Evolutionary conservation across 2,888 invertebrate species (phyloP), one percentile per base, ranked within the genome.

Genomic region (Dermolepida albohirtum): DNA sequence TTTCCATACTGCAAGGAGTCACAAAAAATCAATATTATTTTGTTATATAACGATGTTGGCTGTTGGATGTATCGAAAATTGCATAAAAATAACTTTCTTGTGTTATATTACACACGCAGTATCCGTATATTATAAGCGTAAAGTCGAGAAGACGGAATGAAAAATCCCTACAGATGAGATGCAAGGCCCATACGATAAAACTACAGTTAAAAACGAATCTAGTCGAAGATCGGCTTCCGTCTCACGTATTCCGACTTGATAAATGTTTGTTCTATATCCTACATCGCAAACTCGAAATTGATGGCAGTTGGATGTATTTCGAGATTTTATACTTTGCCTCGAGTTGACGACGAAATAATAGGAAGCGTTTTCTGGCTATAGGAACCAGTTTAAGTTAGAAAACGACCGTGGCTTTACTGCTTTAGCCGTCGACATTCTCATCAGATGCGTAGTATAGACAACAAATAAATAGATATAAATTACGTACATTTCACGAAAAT

Each of bases 131-230:
- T 47, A 59, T 64, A 52, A 64, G 51, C 64, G 59, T 44, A 52
- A 64, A 51, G 64, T 51, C 52, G 47, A 59, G 47, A 47, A 59
- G 59, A 59, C 47, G 47, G 59, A 59, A 59, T 59, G 59, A 59
- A 47, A 59, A 59, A 59, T 59, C 59, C 59, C 16, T 47, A 59
- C 59, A 47, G 59, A 59, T 59, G 59, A 59, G 59, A 59, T 47
- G 59, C 59, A 47, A 47, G 52, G 41, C 43, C 49, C 22, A 34
- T 39, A 39, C 57, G 66, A 66, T 66, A 66, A 66, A 66, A 66
- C 57, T 59, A 66, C 55, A 66, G 59, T 66, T 66, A 66, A 66
- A 66, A 66, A 66, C 59, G 59, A 66, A 66, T 66, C 52, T 64
- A 64, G 54, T 27, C 40, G 52, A 43, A 47, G 59, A 59, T 59